phyloP scores from a whole-genome alignment of 2,797 vertebrate species.

The Chelonia mydas region DNA sequence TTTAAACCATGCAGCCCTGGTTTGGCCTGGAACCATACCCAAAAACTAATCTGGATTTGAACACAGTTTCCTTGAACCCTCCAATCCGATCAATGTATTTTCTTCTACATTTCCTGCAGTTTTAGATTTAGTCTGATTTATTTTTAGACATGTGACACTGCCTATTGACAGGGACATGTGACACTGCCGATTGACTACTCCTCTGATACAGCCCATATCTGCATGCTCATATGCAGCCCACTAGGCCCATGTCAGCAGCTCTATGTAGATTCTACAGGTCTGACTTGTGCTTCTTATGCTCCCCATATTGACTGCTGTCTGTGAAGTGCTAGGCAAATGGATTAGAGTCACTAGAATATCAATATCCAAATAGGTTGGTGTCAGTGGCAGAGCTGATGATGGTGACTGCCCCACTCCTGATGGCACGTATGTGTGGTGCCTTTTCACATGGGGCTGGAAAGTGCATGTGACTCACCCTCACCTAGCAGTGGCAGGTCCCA shows the following conservation, averaged over 20 bases:
- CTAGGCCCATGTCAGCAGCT: neutral
- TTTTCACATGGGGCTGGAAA: neutral
- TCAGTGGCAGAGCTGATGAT: neutral
- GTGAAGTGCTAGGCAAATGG: neutral
- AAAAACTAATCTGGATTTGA: neutral
- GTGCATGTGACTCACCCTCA: neutral
- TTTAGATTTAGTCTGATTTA: neutral
- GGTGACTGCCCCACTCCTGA: neutral
- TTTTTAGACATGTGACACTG: neutral
- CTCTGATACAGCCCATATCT: neutral
- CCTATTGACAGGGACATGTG: neutral
- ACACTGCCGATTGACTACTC: neutral
- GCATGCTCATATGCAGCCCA: neutral
- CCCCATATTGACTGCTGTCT: neutral
- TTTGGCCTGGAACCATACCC: neutral
- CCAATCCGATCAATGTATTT: neutral
- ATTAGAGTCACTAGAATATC: neutral
- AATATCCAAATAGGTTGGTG: neutral
- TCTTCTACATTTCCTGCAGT: neutral
- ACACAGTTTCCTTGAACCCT: neutral
- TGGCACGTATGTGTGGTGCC: neutral
- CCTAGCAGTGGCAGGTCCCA: neutral
- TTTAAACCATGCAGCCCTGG: neutral
- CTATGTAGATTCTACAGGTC: neutral
- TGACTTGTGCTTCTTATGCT: neutral